These are phyloP conservation scores for Apolygus lucorum DNA, from an alignment of 1,140 invertebrate genomes.

Conservation along the genomic window DNA sequence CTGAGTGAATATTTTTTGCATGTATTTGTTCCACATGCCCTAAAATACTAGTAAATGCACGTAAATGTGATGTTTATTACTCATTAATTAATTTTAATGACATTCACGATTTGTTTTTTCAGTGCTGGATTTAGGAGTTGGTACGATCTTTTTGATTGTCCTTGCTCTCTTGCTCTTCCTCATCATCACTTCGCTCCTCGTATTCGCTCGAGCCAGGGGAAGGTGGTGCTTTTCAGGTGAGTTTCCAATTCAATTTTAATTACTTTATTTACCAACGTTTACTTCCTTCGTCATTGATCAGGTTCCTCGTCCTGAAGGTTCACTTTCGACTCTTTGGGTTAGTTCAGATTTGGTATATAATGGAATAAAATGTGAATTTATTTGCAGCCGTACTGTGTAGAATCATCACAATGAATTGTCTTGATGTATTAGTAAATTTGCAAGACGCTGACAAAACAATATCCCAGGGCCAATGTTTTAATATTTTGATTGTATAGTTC, in stretches of 20 bases:
- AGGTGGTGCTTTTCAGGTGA: constrained; percentile 77
- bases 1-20: background rate
- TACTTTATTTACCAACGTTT: background rate
- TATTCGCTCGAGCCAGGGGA: constrained; percentile 66
- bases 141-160: constrained; percentile 65
- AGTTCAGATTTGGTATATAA: no score
- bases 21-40: background rate
- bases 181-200: constrained; percentile 53
- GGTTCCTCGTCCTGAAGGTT: no score
- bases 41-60: background rate
- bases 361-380: no score
- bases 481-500: no score
- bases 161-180: constrained; percentile 56
- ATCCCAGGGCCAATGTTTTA: no score
- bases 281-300: no score
- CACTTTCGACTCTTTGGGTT: no score
- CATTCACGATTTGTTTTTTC: constrained; percentile 18
- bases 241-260: constrained; percentile 31
- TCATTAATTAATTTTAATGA: no score
- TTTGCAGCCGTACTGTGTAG: no score
- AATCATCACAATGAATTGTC: no score
- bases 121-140: constrained; percentile 47
- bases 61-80: background rate
- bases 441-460: no score
- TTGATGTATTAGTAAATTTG: no score